Base-by-base conservation (phyloP, 2,888 invertebrate genomes). In the Rutpela maculata region DNA sequence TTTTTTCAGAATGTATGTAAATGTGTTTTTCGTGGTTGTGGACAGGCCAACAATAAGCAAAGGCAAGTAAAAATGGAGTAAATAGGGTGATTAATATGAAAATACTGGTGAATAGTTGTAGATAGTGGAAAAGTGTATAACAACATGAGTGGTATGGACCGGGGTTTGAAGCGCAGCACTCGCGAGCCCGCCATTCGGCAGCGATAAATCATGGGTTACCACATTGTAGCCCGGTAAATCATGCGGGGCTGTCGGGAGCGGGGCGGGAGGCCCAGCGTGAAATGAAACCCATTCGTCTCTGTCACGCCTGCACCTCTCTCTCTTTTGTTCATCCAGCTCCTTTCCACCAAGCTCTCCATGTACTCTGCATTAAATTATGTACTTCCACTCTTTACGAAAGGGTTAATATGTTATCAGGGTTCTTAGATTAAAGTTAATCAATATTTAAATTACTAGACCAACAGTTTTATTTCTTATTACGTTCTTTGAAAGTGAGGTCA, bases 181-280 rank as follows among this genome's bases (percentile, higher is more conserved):
- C 90, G 89, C 90, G 90, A 90, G 90, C 90, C 91, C 91, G 91
- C 91, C 91, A 91, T 91, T 91, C 91, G 91, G 91, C 91, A 89
- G 89, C 90, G 87, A 92, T 93, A 93, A 92, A 93, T 93, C 92
- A 92, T 92, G 92, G 92, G 92, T 92, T 92, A 92, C 93, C 93
- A 92, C 92, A 92, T 92, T 92, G 92, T 92, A 92, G 91, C 92
- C 91, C 92, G 91, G 92, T 92, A 92, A 92, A 93, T 92, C 92
- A 93, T 93, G 91, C 87, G 88, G 89, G 88, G 88, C 87, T 84
- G 88, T 84, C 83, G 86, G 83, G 83, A 88, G 90, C 88, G 90
- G 90, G 90, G 90, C 89, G 90, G 89, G 91, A 89, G 91, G 90
- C 90, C 87, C 90, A 89, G 91, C 91, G 91, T 90, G 90, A 90